Evolutionary conservation across 1,140 invertebrate genomes (phyloP), one percentile per base, ranked within the genome.

Genomic region (Panagrolaimus sp.): DNA sequence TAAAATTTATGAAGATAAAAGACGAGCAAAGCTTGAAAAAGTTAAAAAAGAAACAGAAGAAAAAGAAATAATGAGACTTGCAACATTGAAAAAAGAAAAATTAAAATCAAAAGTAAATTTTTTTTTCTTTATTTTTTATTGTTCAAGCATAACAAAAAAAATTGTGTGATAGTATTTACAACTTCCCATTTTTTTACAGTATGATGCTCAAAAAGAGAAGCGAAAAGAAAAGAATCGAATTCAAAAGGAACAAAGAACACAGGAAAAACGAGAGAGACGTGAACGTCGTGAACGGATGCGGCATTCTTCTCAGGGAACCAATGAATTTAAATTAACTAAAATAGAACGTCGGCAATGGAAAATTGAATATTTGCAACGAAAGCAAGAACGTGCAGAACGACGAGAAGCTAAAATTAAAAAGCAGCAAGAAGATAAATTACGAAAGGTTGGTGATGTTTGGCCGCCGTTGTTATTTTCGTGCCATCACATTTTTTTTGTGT

Each of bases 141-240:
- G 13, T 57, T 25, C n/a, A 23, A 57, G 27, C 20, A 38, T 7
- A 38, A 38, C 2, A 13, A 57, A 57, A 20, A 16, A n/a, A n/a
- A n/a, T n/a, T n/a, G n/a, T n/a, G n/a, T n/a, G 27, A 57, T 57
- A 20, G 20, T 20, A 20, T 57, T 20, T 57, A 20, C 27, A 11
- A 16, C 11, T 57, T 25, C n/a, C 5, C 13, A n/a, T 25, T 11
- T n/a, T n/a, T n/a, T 20, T 57, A 11, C 20, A 57, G 51, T 25
- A 57, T 57, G 51, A 57, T 57, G 51, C 51, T 5, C 51, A 25
- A 11, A 57, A 57, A 57, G 51, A 57, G 27, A 20, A 27, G 11
- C 9, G 9, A 25, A 20, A 27, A 25, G 51, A 57, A n/a, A 20
- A 27, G 13, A 27, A 57, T 13, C 51, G 51, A 11, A 27, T 27